Conservation (phyloP, 2,113 vertebrate species). For the Silurus glanis region DNA sequence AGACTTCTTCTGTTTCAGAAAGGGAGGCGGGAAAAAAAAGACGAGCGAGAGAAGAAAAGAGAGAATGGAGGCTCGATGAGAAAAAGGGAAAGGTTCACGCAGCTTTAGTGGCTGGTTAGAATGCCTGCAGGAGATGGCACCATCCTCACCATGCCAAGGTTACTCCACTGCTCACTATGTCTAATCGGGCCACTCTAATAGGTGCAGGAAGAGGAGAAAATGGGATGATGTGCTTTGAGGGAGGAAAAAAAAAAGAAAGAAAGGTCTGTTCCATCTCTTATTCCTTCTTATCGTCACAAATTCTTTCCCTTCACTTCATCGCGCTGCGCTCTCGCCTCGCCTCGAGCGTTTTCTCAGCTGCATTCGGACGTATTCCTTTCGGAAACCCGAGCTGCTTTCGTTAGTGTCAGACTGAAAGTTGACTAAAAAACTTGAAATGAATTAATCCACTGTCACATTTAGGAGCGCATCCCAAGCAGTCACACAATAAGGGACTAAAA, state of each 20-base stretch:
- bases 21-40: slow-evolving; percentile 10
- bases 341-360: background rate
- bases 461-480: slow-evolving; percentile 45
- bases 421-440: slow-evolving; percentile 58
- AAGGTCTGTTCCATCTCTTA: background rate
- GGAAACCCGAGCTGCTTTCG: slow-evolving; percentile 67
- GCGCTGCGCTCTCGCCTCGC: background rate
- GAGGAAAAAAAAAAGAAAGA: background rate
- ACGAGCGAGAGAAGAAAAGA: slow-evolving; percentile 12
- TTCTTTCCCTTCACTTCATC: background rate
- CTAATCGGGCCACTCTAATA: slow-evolving; percentile 28
- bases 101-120: slow-evolving; percentile 66
- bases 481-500: slow-evolving; percentile 43
- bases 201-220: slow-evolving; percentile 19
- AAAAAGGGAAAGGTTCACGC: slow-evolving; percentile 66
- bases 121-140: slow-evolving; percentile 67
- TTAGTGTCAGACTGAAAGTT: slow-evolving; percentile 55
- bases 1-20: slow-evolving; percentile 71
- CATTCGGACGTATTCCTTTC: slow-evolving; percentile 48
- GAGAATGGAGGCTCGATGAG: slow-evolving; percentile 64
- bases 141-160: slow-evolving; percentile 70
- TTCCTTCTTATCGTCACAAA: background rate
- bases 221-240: slow-evolving; percentile 36
- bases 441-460: slow-evolving; percentile 69
- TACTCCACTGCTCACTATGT: slow-evolving; percentile 55